Evolutionary conservation across 1,140 invertebrate species (phyloP).

Genomic region (Sinella curviseta): DNA sequence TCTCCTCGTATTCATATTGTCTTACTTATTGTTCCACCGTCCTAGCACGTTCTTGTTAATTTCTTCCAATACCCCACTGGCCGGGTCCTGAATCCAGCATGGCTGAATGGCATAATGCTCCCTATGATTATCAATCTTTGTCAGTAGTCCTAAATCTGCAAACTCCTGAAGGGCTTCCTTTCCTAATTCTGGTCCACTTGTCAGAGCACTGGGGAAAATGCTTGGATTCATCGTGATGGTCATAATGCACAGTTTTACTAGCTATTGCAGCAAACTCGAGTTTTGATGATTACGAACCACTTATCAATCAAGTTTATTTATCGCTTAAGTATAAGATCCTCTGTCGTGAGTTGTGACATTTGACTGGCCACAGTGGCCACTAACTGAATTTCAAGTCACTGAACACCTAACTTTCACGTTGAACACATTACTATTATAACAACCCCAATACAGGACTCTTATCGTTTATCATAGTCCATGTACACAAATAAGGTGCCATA

Average conservation of each 20-base stretch:
- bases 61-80: conserved; percentile 37
- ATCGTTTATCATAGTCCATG: no score
- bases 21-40: conserved; percentile 39
- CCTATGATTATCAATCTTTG: conserved; percentile 20
- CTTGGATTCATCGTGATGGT: background rate
- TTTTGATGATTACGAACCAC: background rate
- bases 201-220: background rate
- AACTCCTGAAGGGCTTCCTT: background rate
- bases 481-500: no score
- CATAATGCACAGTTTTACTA: no score
- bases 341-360: no score
- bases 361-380: no score
- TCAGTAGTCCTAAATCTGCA: conserved; percentile 21
- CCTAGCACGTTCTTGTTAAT: conserved; percentile 31
- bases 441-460: no score
- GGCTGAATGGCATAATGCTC: conserved; percentile 42
- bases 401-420: no score
- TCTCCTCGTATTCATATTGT: background rate
- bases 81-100: conserved; percentile 37
- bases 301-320: no score
- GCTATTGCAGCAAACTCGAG: no score
- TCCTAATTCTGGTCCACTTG: conserved; percentile 14
- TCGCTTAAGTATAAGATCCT: no score
- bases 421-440: no score
- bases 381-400: no score